A percentile compares a stretch with the other conserved stretches of the same genome.
Conservation (phyloP, 2,797 vertebrate species). For the Spinus olivaceus region DNA sequence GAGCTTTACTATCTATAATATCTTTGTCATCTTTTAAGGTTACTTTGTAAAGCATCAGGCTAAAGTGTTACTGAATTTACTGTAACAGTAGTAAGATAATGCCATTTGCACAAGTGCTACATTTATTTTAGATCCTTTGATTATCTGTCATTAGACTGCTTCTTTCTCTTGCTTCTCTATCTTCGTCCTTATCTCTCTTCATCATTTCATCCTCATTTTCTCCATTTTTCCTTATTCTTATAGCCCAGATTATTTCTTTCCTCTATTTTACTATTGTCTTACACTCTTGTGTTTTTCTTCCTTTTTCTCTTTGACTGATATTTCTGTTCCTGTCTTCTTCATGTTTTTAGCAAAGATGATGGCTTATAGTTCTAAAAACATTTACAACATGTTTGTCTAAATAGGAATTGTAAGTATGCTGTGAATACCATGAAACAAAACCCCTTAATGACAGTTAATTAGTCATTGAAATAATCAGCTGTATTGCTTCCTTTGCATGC, state of each 20-base stretch:
- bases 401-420: background rate
- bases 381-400: background rate
- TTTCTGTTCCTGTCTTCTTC: background rate
- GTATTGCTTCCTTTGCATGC: background rate
- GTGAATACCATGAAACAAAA: constrained; percentile 22
- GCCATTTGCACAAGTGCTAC: background rate
- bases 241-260: background rate
- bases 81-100: background rate
- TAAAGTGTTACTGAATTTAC: background rate
- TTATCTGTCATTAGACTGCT: background rate
- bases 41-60: background rate
- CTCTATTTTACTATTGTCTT: background rate
- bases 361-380: background rate
- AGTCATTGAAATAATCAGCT: constrained; percentile 21
- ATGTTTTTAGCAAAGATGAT: background rate
- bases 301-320: background rate
- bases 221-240: background rate
- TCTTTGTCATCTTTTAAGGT: background rate
- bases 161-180: background rate
- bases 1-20: background rate
- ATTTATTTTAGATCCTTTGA: background rate
- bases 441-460: constrained; percentile 12
- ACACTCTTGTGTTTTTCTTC: background rate
- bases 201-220: background rate
- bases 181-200: background rate